Conservation (phyloP, 2,888 invertebrate genomes). For the Nemurella pictetii region DNA sequence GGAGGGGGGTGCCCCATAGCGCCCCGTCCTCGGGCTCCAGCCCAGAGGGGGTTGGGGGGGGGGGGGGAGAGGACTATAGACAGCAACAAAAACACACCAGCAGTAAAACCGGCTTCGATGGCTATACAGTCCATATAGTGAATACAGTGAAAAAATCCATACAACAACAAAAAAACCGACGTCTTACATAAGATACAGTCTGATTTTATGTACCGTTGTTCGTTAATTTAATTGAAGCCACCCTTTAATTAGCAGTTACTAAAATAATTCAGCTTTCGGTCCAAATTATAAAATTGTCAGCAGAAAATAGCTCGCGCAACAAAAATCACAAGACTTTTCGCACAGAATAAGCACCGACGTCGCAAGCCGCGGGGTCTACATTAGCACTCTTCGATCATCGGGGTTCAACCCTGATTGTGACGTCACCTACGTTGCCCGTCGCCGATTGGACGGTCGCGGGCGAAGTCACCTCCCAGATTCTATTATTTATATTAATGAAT, state of each 20-base stretch:
- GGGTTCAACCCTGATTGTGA: not conserved
- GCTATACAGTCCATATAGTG: not conserved
- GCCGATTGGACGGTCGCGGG: not conserved
- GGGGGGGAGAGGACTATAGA: not conserved
- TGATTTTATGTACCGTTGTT: not conserved
- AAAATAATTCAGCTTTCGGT: too few species aligned
- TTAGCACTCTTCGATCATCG: not conserved
- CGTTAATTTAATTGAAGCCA: too few species aligned
- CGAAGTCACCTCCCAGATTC: not conserved
- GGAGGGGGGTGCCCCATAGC: not conserved
- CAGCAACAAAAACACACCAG: not conserved
- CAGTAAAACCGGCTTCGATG: not conserved
- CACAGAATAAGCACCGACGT: not conserved
- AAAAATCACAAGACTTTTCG: not conserved
- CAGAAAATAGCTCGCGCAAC: not conserved
- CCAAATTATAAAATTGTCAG: too few species aligned
- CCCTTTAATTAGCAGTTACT: too few species aligned
- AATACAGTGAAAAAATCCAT: not conserved
- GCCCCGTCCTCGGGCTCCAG: too few species aligned
- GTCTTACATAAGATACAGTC: not conserved
- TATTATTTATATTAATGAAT: slow-evolving; percentile 20
- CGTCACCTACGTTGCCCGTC: not conserved
- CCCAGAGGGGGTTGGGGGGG: not conserved
- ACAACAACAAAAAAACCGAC: not conserved
- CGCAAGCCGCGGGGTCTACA: not conserved